Evolutionary conservation across 2,797 vertebrate genomes (phyloP), one percentile per base, ranked within the genome.

Genomic region (Buphagus erythrorhynchus): DNA sequence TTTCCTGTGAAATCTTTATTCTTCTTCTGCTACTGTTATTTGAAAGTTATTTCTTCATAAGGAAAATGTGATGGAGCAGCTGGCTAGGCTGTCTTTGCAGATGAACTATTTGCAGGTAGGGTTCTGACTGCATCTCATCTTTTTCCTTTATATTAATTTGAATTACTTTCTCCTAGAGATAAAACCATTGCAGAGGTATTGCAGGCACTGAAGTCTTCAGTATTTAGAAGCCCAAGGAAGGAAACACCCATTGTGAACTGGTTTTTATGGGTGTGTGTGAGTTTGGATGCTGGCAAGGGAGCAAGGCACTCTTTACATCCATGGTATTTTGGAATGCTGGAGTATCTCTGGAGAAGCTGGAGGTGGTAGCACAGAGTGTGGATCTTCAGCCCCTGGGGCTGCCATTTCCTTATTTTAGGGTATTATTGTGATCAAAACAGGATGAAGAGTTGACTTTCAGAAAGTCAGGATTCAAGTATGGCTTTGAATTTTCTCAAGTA

Each of bases 1-100:
- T 67, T 40, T 38, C 55, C 17, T 28, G 33, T 69, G 55, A 52
- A 73, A 57, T 17, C 28, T 22, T 67, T 52, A 6, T 66, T 51
- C 55, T 72, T 86, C 9, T 57, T 24, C 28, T 82, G 13, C 31
- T 87, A 9, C 33, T 76, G 28, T 11, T 78, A 13, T 79, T 81
- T 91, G n/a, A 49, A 82, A 91, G 49, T 79, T 45, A 51, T 71
- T 91, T 91, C 59, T 89, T 89, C 35, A 8, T 21, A 45, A 77
- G 35, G 35, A 65, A 78, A 61, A 87, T 10, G 7, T n/a, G 49
- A 40, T 22, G 36, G 43, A 67, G 58, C 43, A 26, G 51, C 25
- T 74, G 61, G 19, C 54, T 61, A 67, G 28, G 29, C 61, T 65
- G n/a, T 16, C 48, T 92, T 51, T 83, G 25, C 22, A 61, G 48